Base-by-base conservation (phyloP, 2,888 invertebrate genomes). In the Melangyna quadrimaculata region DNA sequence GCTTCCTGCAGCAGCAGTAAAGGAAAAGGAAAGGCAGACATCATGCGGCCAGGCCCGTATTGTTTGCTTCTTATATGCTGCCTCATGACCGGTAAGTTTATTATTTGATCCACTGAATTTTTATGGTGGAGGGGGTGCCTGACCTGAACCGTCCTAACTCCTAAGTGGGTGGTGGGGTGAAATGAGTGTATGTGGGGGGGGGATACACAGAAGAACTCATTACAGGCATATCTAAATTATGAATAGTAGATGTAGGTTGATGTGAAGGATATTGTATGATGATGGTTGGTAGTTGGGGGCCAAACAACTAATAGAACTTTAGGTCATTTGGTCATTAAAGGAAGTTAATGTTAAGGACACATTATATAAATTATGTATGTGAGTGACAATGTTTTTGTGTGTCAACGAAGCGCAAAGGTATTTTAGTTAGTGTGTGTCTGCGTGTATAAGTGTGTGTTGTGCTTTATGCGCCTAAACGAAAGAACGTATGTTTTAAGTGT, bases 181-280 rank as follows among this genome's bases (percentile, higher is more conserved):
- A 2, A n/a, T n/a, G 37, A 51, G 40, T 43, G 29, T 12, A n/a
- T n/a, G 37, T 43, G 40, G 35, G 29, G 7, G 35, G 17, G 73
- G 73, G 77, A 86, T 78, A 78, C n/a, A 8, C 27, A 86, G 77
- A 81, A 86, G 77, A 73, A 81, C 86, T 86, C 86, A 81, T 86
- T 86, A 81, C 77, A 48, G 81, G 81, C 86, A 86, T 81, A 86
- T 81, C 86, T 86, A 86, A 86, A 86, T 86, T 86, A 86, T 86
- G 86, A 86, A 81, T 86, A 81, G 86, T 81, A 73, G 63, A 78
- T 81, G 77, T 65, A 63, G 63, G 43, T 43, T 63, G 86, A 51
- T 72, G 35, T 37, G 72, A 37, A 45, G 61, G 63, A 70, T 70
- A 70, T 55, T 55, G 55, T 40, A 67, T 61, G 61, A n/a, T 22